These are phyloP conservation scores for Delia radicum DNA, from an alignment of 1,140 invertebrate species.

Conservation along the genomic window DNA sequence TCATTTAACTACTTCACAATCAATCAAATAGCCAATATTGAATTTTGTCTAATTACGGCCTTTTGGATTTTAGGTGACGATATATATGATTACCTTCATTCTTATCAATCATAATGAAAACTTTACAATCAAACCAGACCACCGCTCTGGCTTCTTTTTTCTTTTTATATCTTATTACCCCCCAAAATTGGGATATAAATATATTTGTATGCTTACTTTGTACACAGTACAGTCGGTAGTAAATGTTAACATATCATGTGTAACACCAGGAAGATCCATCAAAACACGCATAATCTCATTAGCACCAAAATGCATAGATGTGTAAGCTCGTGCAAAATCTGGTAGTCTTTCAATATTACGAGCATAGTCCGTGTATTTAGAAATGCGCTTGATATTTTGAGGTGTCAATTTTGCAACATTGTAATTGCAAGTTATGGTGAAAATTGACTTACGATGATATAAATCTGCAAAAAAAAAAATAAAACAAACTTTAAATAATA, in stretches of 20 bases:
- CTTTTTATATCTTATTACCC: not conserved
- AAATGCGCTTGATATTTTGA: conserved; percentile 35
- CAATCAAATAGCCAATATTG: too few relatives aligned
- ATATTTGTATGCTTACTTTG: conserved; percentile 10
- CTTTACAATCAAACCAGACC: too few relatives aligned
- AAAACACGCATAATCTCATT: conserved; percentile 39
- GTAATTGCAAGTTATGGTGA: conserved; percentile 43
- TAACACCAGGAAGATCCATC: conserved; percentile 37
- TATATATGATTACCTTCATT: too few relatives aligned
- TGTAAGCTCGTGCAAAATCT: not conserved
- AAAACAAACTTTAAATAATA: not conserved
- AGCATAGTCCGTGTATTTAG: conserved; percentile 35
- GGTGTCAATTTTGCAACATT: conserved; percentile 5
- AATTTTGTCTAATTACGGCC: too few relatives aligned
- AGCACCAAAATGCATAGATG: conserved; percentile 6
- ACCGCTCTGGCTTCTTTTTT: too few relatives aligned
- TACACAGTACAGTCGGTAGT: conserved; percentile 40
- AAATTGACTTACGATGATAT: conserved; percentile 33
- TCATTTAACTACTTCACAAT: too few relatives aligned
- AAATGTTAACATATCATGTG: conserved; percentile 41
- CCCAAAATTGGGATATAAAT: not conserved
- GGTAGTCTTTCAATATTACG: conserved; percentile 31
- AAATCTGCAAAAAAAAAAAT: conserved; percentile 23
- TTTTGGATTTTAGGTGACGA: too few relatives aligned
- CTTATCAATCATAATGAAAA: too few relatives aligned